A percentile compares a stretch with the other conserved stretches of the same genome.
phyloP scores from a whole-genome alignment of 2,888 invertebrate species.

The Melipona bicolor region DNA sequence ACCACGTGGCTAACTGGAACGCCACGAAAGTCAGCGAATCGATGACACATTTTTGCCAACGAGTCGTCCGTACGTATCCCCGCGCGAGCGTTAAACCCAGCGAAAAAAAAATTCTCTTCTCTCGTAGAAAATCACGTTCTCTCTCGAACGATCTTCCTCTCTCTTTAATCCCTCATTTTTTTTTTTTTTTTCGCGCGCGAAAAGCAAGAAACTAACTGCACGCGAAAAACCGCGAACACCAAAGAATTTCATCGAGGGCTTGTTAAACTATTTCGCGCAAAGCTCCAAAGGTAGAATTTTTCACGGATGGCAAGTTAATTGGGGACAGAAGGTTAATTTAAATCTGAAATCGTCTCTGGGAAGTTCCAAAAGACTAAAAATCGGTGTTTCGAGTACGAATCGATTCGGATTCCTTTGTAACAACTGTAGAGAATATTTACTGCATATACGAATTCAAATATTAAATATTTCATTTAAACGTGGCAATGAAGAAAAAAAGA shows the following conservation, averaged over 20 bases:
- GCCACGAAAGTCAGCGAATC: slow-evolving; percentile 65
- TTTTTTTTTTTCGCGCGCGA: neutral
- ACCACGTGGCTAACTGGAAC: slow-evolving; percentile 65
- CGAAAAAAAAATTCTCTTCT: neutral
- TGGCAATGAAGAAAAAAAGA: neutral
- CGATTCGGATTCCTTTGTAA: neutral
- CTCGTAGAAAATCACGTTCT: too few species aligned
- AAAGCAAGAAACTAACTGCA: neutral
- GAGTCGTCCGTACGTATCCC: neutral
- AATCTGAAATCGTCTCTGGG: neutral
- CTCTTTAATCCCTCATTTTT: neutral
- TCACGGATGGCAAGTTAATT: neutral
- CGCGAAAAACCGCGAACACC: neutral
- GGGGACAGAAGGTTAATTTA: neutral
- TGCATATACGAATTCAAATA: slow-evolving; percentile 4
- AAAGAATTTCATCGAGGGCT: neutral
- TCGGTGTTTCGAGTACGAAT: neutral
- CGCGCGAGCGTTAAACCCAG: neutral
- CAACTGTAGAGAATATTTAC: neutral
- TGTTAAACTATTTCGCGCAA: neutral
- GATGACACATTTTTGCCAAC: slow-evolving; percentile 61
- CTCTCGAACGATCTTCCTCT: neutral
- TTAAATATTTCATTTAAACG: slow-evolving; percentile 30
- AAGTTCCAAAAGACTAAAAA: neutral
- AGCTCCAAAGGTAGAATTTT: neutral